Evolutionary conservation across 1,140 invertebrate genomes (phyloP).

Genomic region (Camponotus vicinus): DNA sequence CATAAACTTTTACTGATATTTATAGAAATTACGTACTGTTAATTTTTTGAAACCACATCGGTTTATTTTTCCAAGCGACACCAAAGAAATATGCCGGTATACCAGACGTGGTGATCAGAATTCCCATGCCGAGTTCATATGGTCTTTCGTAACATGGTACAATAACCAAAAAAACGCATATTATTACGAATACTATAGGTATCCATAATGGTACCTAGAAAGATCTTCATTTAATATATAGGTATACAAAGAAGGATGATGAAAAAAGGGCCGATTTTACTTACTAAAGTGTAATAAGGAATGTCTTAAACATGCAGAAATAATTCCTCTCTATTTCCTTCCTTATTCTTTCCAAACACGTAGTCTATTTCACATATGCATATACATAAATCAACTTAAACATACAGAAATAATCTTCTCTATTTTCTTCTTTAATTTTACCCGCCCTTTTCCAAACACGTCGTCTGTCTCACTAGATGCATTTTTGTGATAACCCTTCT

Average conservation of each 20-base stretch:
- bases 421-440: too few species aligned
- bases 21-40: conserved; percentile 60
- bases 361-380: too few species aligned
- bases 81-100: conserved; percentile 97
- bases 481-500: too few species aligned
- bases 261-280: too few species aligned
- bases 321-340: too few species aligned
- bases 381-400: too few species aligned
- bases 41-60: conserved; percentile 81
- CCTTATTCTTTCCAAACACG: too few species aligned
- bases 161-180: conserved; percentile 94
- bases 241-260: not conserved
- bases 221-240: not conserved
- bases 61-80: conserved; percentile 95
- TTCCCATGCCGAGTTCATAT: conserved; percentile 93
- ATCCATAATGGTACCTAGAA: conserved; percentile 89
- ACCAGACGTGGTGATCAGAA: conserved; percentile 94
- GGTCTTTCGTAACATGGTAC: conserved; percentile 93
- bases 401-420: too few species aligned
- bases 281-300: too few species aligned
- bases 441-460: too few species aligned
- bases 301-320: too few species aligned
- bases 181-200: conserved; percentile 94
- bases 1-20: conserved; percentile 11
- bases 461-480: too few species aligned